Conservation (phyloP, 2,113 vertebrate species). For the Ammodytes dubius region DNA sequence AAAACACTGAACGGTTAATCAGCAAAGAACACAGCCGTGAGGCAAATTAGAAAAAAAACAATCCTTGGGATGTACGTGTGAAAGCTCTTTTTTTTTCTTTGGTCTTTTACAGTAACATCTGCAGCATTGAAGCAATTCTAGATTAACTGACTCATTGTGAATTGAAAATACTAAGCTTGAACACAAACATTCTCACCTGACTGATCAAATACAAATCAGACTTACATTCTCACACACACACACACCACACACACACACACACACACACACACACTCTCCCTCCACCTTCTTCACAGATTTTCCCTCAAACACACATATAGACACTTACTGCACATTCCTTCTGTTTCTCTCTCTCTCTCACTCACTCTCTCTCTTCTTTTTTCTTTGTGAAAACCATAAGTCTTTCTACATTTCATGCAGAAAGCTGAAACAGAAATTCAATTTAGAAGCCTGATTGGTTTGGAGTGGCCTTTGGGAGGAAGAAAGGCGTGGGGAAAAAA, state of each 20-base stretch:
- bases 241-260: background rate
- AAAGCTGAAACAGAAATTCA: constrained; percentile 62
- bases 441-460: constrained; percentile 64
- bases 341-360: constrained; percentile 20
- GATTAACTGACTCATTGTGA: constrained; percentile 1
- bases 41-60: background rate
- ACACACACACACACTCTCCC: background rate
- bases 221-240: background rate
- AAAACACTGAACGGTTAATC: background rate
- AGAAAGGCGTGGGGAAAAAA: constrained; percentile 31
- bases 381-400: constrained; percentile 41
- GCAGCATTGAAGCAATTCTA: background rate
- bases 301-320: background rate
- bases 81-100: background rate
- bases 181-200: background rate
- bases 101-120: background rate
- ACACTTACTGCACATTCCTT: constrained; percentile 12
- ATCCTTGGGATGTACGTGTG: background rate
- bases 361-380: constrained; percentile 12
- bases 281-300: background rate
- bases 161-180: background rate
- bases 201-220: background rate
- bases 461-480: constrained; percentile 54
- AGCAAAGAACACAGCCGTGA: background rate
- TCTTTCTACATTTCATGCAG: constrained; percentile 51